Percentiles rank a stretch among this genome's conserved stretches.
Evolutionary conservation across 2,888 invertebrate species (phyloP).

Genomic region (Microplitis manilae): DNA sequence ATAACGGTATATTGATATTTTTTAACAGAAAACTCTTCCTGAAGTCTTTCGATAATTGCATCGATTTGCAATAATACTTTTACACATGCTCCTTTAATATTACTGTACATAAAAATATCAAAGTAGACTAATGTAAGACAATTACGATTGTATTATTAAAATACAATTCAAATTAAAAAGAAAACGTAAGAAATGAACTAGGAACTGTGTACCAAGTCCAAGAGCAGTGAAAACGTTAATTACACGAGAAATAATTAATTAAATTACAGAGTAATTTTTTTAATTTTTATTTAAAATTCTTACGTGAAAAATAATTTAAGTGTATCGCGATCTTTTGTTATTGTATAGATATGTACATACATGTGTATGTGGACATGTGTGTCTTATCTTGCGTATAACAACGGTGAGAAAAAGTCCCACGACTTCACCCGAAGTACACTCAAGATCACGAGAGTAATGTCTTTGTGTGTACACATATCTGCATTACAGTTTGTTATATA

Average conservation of each 20-base stretch:
- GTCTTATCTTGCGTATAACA: conserved; percentile 54
- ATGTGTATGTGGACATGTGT: conserved; percentile 8
- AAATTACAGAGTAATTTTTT: conserved; percentile 43
- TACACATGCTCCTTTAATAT: background rate
- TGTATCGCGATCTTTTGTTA: background rate
- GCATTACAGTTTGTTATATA: conserved; percentile 36
- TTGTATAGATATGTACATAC: conserved; percentile 20
- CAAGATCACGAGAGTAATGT: conserved; percentile 49
- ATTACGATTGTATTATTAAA: background rate
- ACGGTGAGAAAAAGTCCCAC: conserved; percentile 65
- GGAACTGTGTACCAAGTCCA: conserved; percentile 56
- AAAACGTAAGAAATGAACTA: conserved; percentile 41
- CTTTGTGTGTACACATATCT: background rate
- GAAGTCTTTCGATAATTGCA: background rate
- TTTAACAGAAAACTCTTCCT: conserved; percentile 37
- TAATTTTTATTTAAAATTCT: conserved; percentile 12
- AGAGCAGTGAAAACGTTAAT: conserved; percentile 66
- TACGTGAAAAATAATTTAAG: background rate
- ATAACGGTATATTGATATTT: conserved; percentile 49
- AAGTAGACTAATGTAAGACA: background rate
- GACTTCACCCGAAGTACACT: conserved; percentile 44
- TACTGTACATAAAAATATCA: too few species aligned
- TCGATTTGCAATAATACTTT: conserved; percentile 1
- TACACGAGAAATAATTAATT: conserved; percentile 55
- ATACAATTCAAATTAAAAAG: conserved; percentile 11